Base-by-base conservation (phyloP, 2,113 vertebrate genomes). In the Panthera tigris region DNA sequence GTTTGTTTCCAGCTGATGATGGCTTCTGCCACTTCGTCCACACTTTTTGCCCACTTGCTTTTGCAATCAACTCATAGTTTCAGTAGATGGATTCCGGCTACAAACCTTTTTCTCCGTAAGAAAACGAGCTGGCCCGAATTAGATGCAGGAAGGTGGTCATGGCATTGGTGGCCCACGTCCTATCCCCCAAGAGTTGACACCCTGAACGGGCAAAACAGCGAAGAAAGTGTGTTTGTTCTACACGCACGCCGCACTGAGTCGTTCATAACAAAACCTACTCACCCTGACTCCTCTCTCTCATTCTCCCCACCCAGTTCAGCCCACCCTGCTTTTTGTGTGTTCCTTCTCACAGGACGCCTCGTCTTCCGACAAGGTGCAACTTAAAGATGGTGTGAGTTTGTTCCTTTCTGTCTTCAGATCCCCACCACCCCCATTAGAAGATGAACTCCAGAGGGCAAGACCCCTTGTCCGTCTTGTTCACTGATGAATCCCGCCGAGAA, bases 201-300 rank as follows among this genome's bases (percentile, higher is more conserved):
- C 8, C 15, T 71, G 66, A n/a, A 55, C 55, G 71, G 39, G 6
- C 15, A 85, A 9, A 69, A 25, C 1, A 36, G 3, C 4, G 6
- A 73, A 55, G 36, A 92, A 55, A 85, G 29, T 19, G 19, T 3
- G 7, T 65, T 1, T 7, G 13, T 21, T 48, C n/a, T 48, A 48
- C 7, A 4, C 0, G 14, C 29, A 16, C 27, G 9, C 33, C 41
- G 68, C 7, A 7, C 12, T 3, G 78, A 61, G 7, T 16, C 3
- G 0, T 27, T 48, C 63, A 4, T 7, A 25, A 27, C 33, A 16
- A 5, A n/a, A 9, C 4, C 4, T 12, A 3, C 39, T 4, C 31
- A 15, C 29, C 23, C n/a, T 13, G 19, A 7, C 15, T 27, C 29
- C 4, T 45, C 31, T 57, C 31, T 57, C 10, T 25, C 7, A 11